A percentile compares a stretch with the other conserved stretches of the same genome.
Evolutionary conservation across 2,797 vertebrate genomes (phyloP).

Genomic region (Pantherophis alleghaniensis): DNA sequence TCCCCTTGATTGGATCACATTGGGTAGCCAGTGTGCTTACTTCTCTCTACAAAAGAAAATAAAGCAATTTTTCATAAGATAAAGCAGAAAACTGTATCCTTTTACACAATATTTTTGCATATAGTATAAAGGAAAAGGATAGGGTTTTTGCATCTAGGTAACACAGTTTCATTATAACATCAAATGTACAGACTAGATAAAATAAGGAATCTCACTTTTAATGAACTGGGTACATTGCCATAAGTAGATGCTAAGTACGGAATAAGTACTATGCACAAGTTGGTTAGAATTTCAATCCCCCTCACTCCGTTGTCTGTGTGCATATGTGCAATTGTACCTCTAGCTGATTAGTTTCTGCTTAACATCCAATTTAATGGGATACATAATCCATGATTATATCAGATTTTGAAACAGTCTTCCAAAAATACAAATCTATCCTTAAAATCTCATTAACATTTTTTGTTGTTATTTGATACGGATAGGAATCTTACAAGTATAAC

Average conservation of each 20-base stretch:
- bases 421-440: not conserved
- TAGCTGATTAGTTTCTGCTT: conserved; percentile 3
- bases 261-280: not conserved
- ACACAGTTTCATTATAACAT: not conserved
- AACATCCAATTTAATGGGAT: conserved; percentile 20
- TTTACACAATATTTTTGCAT: not conserved
- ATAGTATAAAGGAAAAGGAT: not conserved
- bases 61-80: not conserved
- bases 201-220: not conserved
- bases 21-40: not conserved
- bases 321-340: not conserved
- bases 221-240: not conserved
- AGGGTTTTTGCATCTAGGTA: not conserved
- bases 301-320: rapidly evolving
- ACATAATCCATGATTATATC: not conserved
- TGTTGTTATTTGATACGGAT: not conserved
- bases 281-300: not conserved
- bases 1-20: not conserved
- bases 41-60: not conserved
- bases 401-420: not conserved
- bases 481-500: not conserved
- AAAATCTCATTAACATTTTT: not conserved
- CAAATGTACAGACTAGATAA: no score
- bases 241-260: no score
- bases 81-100: not conserved